These are phyloP conservation scores for Netelia fuscicornis DNA, from an alignment of 2,888 invertebrate genomes.

Conservation along the genomic window DNA sequence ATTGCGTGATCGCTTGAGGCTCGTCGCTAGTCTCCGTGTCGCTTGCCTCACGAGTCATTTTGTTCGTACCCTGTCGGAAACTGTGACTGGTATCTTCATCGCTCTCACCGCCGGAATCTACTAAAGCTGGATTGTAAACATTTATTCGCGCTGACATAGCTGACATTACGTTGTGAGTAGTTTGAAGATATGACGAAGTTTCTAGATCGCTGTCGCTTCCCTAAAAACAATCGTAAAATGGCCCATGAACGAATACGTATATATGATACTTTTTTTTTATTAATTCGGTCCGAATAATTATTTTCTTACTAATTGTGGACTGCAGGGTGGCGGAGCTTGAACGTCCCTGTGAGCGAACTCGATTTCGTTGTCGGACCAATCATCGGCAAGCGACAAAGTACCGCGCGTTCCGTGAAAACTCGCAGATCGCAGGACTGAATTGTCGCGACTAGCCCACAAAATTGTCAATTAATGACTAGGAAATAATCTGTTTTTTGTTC, in stretches of 20 bases:
- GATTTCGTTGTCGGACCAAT: conserved; percentile 80
- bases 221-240: conserved; percentile 57
- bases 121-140: conserved; percentile 75
- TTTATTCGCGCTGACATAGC: conserved; percentile 85
- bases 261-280: conserved; percentile 4
- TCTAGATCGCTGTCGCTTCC: conserved; percentile 83
- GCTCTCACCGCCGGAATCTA: conserved; percentile 84
- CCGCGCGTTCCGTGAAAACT: conserved; percentile 85
- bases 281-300: not conserved
- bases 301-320: conserved; percentile 76
- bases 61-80: conserved; percentile 74
- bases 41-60: conserved; percentile 73
- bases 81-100: conserved; percentile 82
- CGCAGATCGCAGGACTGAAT: conserved; percentile 84
- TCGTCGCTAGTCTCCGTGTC: conserved; percentile 81
- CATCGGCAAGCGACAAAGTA: conserved; percentile 77
- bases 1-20: conserved; percentile 72
- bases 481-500: not conserved
- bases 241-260: not conserved
- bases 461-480: not conserved
- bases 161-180: conserved; percentile 87
- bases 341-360: conserved; percentile 71
- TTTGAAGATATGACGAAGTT: conserved; percentile 83
- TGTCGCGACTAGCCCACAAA: conserved; percentile 75
- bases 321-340: conserved; percentile 78